phyloP scores from a whole-genome alignment of 2,797 vertebrate species.

The Anabas testudineus region DNA sequence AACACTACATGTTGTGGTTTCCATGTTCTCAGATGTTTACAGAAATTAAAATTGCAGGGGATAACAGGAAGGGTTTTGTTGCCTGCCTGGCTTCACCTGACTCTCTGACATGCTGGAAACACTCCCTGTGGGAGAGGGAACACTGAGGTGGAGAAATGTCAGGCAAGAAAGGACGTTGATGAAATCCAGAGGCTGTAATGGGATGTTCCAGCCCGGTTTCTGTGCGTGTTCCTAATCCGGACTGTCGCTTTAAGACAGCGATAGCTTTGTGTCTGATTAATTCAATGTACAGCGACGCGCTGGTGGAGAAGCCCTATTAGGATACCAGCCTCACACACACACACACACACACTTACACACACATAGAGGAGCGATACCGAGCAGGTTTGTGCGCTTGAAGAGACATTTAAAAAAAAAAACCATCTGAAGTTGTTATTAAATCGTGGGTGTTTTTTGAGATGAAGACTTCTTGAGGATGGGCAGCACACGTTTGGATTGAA shows the following conservation, averaged over 20 bases:
- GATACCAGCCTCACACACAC: slow-evolving; percentile 42
- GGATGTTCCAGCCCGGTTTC: slow-evolving; percentile 44
- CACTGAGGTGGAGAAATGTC: slow-evolving; percentile 24
- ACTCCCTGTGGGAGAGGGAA: background rate
- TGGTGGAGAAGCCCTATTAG: slow-evolving; percentile 74
- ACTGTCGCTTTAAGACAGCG: slow-evolving; percentile 85
- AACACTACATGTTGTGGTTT: background rate
- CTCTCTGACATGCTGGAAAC: background rate
- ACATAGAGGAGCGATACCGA: slow-evolving; percentile 6
- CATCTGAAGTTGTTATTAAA: background rate
- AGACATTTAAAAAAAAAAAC: background rate
- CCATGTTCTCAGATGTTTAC: background rate
- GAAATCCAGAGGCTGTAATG: slow-evolving; percentile 13
- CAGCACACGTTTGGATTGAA: slow-evolving; percentile 58
- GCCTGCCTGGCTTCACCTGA: background rate
- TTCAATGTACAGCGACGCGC: slow-evolving; percentile 82
- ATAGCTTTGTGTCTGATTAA: slow-evolving; percentile 77
- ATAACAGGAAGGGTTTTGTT: background rate
- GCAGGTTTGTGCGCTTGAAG: background rate
- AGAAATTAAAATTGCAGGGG: background rate
- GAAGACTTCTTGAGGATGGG: slow-evolving; percentile 73
- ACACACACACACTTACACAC: slow-evolving; percentile 10
- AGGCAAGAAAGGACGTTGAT: slow-evolving; percentile 4
- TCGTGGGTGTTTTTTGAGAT: slow-evolving; percentile 41
- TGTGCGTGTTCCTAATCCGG: slow-evolving; percentile 14